Percentiles rank a stretch among this genome's conserved stretches.
Evolutionary conservation across 2,888 invertebrate species (phyloP).

Genomic region (Mythimna ferrago): DNA sequence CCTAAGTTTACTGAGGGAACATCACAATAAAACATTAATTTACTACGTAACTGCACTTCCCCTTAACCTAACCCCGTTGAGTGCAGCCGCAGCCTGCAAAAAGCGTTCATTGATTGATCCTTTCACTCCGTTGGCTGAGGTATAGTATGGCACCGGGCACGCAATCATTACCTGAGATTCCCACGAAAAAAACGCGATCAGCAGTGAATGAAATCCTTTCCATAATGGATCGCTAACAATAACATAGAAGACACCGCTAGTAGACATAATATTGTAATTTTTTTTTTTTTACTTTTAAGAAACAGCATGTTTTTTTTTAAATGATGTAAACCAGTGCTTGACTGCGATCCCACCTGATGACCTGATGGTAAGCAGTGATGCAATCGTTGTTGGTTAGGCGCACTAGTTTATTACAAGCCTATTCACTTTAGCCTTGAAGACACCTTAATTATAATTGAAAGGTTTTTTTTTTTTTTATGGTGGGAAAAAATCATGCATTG

Average conservation of each 20-base stretch:
- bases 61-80: conserved; percentile 57
- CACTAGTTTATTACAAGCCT: too few relatives aligned
- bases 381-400: too few relatives aligned
- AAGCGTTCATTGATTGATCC: conserved; percentile 66
- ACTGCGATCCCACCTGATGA: too few relatives aligned
- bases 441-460: too few relatives aligned
- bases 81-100: conserved; percentile 59
- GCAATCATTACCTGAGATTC: conserved; percentile 37
- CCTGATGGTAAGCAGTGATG: too few relatives aligned
- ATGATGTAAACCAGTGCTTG: too few relatives aligned
- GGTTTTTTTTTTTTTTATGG: too few relatives aligned
- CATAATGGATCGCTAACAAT: background rate
- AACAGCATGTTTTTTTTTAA: too few relatives aligned
- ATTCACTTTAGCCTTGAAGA: too few relatives aligned
- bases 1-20: too few relatives aligned
- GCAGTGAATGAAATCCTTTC: conserved; percentile 1
- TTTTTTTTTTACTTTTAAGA: background rate
- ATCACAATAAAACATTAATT: too few relatives aligned
- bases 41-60: conserved; percentile 22
- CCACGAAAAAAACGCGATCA: conserved; percentile 41
- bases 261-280: background rate
- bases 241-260: background rate
- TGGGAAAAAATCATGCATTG: too few relatives aligned
- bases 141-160: conserved; percentile 11
- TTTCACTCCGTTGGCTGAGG: conserved; percentile 64